Base-by-base conservation (phyloP, 2,113 vertebrate species). In the Elanus axillaris region DNA sequence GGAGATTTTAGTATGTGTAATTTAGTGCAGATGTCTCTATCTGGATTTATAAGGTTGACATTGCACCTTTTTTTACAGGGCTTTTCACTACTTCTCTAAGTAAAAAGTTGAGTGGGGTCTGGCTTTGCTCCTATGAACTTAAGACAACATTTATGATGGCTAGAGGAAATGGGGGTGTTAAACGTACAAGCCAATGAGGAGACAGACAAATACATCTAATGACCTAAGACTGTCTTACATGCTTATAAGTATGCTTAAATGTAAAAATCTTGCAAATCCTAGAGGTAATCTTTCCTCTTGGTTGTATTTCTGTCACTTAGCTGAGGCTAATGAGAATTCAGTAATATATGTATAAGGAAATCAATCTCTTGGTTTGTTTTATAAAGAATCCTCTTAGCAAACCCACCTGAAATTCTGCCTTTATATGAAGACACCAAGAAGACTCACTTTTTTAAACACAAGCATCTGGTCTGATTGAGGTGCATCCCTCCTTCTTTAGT, bases 291-390 rank as follows among this genome's bases (percentile, higher is more conserved):
- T 69, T 76, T 75, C 19, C 17, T 67, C 29, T 79, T 69, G 16
- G 5, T 20, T 75, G 16, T 40, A 43, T 53, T 85, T 78, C 9
- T 74, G 11, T 52, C 85, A 74, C 8, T 60, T 52, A 77, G 21
- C 31, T 62, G 27, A 71, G 11, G 17, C 21, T 69, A 82, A 77
- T 47, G 11, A 16, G 20, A 80, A 81, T 74, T 68, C 36, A 36
- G 14, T 13, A 13, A 32, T 21, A 5, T 4, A 29, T 0, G 0
- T 52, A 31, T 21, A 63, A 52, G 23, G 43, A 50, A 63, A 45
- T 48, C 10, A 11, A 34, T 45, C 16, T 62, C 47, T 75, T 5
- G 18, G 8, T 45, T 27, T 62, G 36, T 45, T 94, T 50, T n/a
- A 76, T 13, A 32, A 92, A 60, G 23, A 74, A 36, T 40, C 55